Conservation (phyloP, 35 echinoderm and acorn worm genomes). For the Heliocidaris tuberculata region DNA sequence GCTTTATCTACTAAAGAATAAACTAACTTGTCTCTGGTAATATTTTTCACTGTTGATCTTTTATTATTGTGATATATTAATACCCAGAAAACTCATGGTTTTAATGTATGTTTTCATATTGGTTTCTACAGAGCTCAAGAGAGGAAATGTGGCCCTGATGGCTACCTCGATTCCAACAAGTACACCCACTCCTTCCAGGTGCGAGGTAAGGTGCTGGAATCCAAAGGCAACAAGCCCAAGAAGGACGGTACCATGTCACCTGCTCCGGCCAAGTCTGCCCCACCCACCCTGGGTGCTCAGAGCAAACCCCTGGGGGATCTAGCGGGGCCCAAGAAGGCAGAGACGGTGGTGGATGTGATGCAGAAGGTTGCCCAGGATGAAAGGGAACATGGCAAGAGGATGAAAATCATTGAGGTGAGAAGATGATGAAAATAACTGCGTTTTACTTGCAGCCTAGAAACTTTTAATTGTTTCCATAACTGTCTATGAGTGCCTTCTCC, state of each 20-base stretch:
- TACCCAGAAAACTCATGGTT: background rate
- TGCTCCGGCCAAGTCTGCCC: constrained; percentile 27
- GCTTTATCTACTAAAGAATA: too few relatives aligned
- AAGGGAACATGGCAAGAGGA: constrained; percentile 75
- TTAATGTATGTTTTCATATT: background rate
- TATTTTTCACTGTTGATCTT: too few relatives aligned
- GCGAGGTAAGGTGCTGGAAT: constrained; percentile 85
- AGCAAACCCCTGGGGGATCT: background rate
- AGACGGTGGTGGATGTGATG: constrained; percentile 76
- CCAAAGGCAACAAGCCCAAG: constrained; percentile 73
- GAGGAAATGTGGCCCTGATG: constrained; percentile 93
- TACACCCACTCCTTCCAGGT: constrained; percentile 96
- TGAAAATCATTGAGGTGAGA: constrained; percentile 93
- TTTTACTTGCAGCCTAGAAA: background rate
- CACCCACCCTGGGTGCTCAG: background rate
- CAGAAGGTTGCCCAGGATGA: constrained; percentile 70
- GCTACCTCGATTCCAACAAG: constrained; percentile 90
- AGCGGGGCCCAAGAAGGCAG: constrained; percentile 33
- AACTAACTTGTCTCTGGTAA: too few relatives aligned
- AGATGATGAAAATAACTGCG: background rate
- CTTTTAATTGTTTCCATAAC: too few relatives aligned
- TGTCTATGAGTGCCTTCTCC: background rate
- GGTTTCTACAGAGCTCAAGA: constrained; percentile 81
- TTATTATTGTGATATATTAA: background rate
- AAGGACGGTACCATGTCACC: constrained; percentile 31